Evolutionary conservation across 2,888 invertebrate genomes (phyloP), one percentile per base, ranked within the genome.

Genomic region (Philhelius pedissequus): DNA sequence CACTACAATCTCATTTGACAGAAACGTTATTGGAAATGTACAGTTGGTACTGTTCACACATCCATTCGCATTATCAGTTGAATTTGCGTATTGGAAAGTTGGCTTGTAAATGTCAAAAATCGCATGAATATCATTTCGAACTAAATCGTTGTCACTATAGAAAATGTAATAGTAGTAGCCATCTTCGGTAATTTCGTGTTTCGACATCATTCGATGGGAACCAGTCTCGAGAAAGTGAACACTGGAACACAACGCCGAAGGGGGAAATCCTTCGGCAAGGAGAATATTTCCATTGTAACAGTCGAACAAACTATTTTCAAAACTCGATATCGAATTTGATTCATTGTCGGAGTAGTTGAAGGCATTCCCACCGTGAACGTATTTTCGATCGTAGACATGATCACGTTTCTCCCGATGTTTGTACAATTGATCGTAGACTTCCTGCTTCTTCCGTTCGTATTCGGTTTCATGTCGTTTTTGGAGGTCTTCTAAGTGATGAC

Each of bases 111-210:
- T 96, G 92, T 97, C 96, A 90, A 97, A 96, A 84, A 96, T 93
- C 6, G 95, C 96, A 91, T 96, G 95, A 87, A 97, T 95, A 89
- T 96, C 95, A 91, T 97, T 97, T 58, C 93, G 93, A 9, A 95
- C 94, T 87, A 94, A 92, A 90, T 96, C 96, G 91, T 97, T 96
- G 90, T 97, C 96, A 88, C 96, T 96, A 89, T 96, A 97, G 91
- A 97, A 97, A 87, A 97, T 96, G 88, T 97, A 97, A 91, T 97
- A 97, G 90, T 97, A 97, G 91, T 97, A 97, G 7, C 96, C 97
- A 89, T 96, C 95, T 64, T 94, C 92, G 40, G 93, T 92, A 25
- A 97, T 95, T 86, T 96, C 94, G 88, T 97, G 96, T 75, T 93
- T 93, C 0, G 94, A 93, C 83, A 94, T 92, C 92, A 96, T 94